Conservation (phyloP, 1,140 invertebrate genomes). For the Steinernema feltiae region DNA sequence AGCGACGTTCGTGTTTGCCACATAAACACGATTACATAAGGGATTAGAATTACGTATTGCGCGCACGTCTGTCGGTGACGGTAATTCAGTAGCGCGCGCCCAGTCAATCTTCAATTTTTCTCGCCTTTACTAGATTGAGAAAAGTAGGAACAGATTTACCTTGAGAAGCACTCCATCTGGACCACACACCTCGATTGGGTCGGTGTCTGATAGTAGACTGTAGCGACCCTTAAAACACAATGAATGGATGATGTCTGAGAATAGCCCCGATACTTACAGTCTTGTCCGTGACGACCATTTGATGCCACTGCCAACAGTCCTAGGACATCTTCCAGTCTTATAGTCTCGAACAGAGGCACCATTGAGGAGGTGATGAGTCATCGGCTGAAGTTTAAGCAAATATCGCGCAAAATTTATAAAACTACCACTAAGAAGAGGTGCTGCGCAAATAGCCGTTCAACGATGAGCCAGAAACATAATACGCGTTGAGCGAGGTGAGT, state of each 20-base stretch:
- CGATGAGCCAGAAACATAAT: not conserved
- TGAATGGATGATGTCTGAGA: not conserved
- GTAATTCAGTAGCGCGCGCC: not conserved
- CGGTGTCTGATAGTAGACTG: not conserved
- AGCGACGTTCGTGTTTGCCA: not conserved
- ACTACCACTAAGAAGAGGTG: slow-evolving; percentile 5
- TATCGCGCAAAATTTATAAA: not conserved
- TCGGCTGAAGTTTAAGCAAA: not conserved
- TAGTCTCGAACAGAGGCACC: not conserved
- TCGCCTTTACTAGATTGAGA: no score
- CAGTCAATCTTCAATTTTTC: not conserved
- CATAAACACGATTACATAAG: not conserved
- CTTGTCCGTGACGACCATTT: slow-evolving; percentile 7
- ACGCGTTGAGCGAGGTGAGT: not conserved
- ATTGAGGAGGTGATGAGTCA: slow-evolving; percentile 3
- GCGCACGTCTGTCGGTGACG: not conserved
- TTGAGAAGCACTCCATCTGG: not conserved
- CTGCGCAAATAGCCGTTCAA: not conserved
- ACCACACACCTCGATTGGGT: not conserved
- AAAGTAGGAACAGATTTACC: not conserved
- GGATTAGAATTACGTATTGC: not conserved
- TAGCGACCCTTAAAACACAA: not conserved
- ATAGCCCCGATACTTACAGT: not conserved
- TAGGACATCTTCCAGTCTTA: not conserved
- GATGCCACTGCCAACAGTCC: not conserved